Evolutionary conservation across 2,113 vertebrate genomes (phyloP), one percentile per base, ranked within the genome.

Genomic region (Gnathonemus longibarbis): DNA sequence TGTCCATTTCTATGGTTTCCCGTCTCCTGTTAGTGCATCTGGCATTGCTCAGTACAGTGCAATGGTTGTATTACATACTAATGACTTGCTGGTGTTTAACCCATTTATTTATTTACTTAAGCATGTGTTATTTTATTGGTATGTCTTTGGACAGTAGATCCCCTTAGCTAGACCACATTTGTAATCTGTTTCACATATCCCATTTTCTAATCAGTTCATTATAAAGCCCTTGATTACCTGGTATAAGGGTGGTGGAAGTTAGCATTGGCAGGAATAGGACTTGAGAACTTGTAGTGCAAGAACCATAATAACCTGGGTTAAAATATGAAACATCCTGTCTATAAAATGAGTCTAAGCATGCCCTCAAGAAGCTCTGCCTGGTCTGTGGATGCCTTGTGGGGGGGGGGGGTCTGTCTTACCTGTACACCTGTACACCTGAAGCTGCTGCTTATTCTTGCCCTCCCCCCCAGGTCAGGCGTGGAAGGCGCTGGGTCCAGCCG

Each of bases 401-500:
- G 0, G 35, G 24, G 58, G 24, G 19, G 53, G 21, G 9, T 53
- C n/a, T 66, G 8, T 27, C 9, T 39, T 77, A 77, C 46, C 42
- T 84, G 80, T 24, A 21, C 45, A 77, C 46, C 42, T 84, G 80
- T 24, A 21, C 45, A 48, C 39, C 42, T 24, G 39, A 46, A 24
- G 42, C 83, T 84, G 42, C 83, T 48, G 15, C 35, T 39, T 80
- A 19, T 19, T 17, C 35, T 2, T 42, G 35, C 10, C 6, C 42
- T 5, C 35, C 48, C 48, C 9, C 49, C 24, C 93, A 99, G 98
- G 98, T 91, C 98, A 98, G 89, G 97, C 98, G 0, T 99, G 98
- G 98, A 99, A 99, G 93, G 97, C 97, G 1, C 95, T 99, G 92
- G 97, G 95, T 3, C 94, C 96, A 0, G 91, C 93, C 0, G 98